These are phyloP conservation scores for Rhinolophus ferrumequinum DNA, from an alignment of 2,113 vertebrate species.

Conservation along the genomic window DNA sequence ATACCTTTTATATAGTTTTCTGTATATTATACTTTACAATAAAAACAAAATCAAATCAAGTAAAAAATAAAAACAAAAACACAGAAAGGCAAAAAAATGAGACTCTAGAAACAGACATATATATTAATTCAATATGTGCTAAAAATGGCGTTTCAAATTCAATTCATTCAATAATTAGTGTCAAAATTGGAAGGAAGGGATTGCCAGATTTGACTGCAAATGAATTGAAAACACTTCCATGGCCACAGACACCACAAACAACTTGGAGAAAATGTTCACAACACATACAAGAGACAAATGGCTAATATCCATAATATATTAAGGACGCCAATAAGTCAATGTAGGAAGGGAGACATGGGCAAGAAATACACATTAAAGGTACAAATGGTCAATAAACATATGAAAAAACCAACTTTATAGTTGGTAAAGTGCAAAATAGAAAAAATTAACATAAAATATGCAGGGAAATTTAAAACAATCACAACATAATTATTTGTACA, in stretches of 20 bases:
- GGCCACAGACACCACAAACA: neutral
- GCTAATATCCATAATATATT: neutral
- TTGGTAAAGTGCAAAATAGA: neutral
- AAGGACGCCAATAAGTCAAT: neutral
- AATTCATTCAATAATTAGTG: neutral
- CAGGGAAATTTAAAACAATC: neutral
- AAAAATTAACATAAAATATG: neutral
- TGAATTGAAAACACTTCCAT: neutral
- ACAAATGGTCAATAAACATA: neutral
- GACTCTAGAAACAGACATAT: neutral
- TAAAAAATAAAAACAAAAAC: neutral
- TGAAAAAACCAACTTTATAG: neutral
- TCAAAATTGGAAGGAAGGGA: neutral
- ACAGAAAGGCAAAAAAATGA: neutral
- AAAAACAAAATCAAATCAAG: neutral
- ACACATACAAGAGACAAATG: neutral
- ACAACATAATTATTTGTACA: neutral
- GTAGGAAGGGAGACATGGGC: neutral
- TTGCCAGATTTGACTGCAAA: neutral
- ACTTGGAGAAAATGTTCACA: neutral
- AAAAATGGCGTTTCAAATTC: neutral
- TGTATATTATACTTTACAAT: neutral
- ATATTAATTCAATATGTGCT: neutral
- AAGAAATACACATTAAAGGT: neutral
- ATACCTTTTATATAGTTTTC: neutral